phyloP scores from a whole-genome alignment of 2,113 vertebrate species.

The Seriola quinqueradiata region DNA sequence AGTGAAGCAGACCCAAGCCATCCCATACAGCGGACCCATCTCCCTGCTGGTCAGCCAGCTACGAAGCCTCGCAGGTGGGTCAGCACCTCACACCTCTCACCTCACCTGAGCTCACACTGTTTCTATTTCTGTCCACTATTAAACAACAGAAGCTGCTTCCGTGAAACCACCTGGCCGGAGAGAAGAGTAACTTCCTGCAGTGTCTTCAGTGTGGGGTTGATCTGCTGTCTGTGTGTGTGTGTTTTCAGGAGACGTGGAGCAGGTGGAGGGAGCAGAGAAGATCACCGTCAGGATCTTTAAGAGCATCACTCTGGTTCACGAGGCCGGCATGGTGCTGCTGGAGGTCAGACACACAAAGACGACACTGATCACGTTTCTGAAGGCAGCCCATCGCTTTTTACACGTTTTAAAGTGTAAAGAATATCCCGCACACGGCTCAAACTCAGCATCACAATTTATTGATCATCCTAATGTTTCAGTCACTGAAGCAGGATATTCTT shows the following conservation, averaged over 20 bases:
- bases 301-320: constrained; percentile 93
- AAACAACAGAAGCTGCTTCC: too few relatives aligned
- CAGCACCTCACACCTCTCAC: neutral
- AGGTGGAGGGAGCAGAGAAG: constrained; percentile 93
- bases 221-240: neutral
- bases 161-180: neutral
- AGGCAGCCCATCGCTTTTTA: too few relatives aligned
- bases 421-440: too few relatives aligned
- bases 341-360: constrained; percentile 84
- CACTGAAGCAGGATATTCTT: too few relatives aligned
- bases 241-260: constrained; percentile 92
- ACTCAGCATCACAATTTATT: too few relatives aligned
- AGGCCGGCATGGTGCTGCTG: constrained; percentile 92
- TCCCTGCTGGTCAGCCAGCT: constrained; percentile 91
- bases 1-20: constrained; percentile 95
- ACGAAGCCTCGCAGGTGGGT: constrained; percentile 90
- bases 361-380: too few relatives aligned
- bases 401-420: too few relatives aligned
- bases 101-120: neutral
- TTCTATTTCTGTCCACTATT: too few relatives aligned
- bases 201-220: neutral
- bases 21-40: constrained; percentile 94
- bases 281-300: constrained; percentile 94
- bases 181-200: neutral
- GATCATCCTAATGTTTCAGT: too few relatives aligned